These are phyloP conservation scores for Tetragonula carbonaria DNA, from an alignment of 2,888 invertebrate species.

Conservation along the genomic window DNA sequence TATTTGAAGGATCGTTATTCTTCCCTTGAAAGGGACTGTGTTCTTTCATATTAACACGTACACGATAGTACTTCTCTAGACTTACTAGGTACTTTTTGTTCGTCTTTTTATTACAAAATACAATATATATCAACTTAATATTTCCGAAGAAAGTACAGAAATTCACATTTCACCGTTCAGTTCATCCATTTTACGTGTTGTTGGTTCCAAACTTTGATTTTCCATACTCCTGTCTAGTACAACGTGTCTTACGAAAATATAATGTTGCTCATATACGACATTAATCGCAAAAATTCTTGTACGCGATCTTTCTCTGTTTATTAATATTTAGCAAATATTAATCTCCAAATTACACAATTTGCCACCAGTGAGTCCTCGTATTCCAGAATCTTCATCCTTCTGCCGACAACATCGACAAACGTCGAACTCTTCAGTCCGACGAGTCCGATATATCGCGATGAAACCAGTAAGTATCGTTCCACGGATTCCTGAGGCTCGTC, in stretches of 20 bases:
- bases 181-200: too few relatives aligned
- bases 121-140: too few relatives aligned
- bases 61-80: not conserved
- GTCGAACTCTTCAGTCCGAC: conserved; percentile 10
- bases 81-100: not conserved
- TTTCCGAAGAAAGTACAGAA: too few relatives aligned
- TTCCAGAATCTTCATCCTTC: not conserved
- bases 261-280: too few relatives aligned
- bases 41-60: not conserved
- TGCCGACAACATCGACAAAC: not conserved
- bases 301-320: not conserved
- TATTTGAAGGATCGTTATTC: conserved; percentile 42
- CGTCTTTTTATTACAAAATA: not conserved
- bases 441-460: conserved; percentile 22
- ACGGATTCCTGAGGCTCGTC: conserved; percentile 32
- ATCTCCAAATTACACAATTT: not conserved
- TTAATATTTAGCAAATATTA: not conserved
- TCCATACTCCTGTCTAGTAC: too few relatives aligned
- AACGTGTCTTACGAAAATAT: too few relatives aligned
- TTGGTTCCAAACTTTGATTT: too few relatives aligned
- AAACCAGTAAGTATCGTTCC: conserved; percentile 1
- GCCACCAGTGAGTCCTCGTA: not conserved
- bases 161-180: too few relatives aligned
- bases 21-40: conserved; percentile 16
- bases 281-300: not conserved